Conservation (phyloP, 1,140 invertebrate species). For the Apis laboriosa region DNA sequence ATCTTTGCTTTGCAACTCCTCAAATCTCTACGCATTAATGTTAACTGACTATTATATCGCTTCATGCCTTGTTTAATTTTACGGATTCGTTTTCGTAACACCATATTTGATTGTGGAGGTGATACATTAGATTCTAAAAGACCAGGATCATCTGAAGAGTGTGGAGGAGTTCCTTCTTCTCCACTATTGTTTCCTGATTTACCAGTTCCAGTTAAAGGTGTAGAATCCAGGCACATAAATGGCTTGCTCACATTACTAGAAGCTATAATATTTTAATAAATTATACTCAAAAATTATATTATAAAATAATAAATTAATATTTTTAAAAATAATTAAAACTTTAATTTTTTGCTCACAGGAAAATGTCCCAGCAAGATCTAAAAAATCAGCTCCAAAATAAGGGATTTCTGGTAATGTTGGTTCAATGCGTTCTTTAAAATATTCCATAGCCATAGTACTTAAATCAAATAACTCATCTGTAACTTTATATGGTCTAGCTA, state of each 20-base stretch:
- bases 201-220: slow-evolving; percentile 80
- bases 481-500: slow-evolving; percentile 92
- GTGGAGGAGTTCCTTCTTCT: slow-evolving; percentile 76
- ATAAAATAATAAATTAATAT: not conserved
- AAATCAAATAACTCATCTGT: slow-evolving; percentile 95
- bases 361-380: slow-evolving; percentile 86
- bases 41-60: slow-evolving; percentile 90
- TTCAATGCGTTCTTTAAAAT: slow-evolving; percentile 94
- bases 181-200: slow-evolving; percentile 74
- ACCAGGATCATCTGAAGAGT: slow-evolving; percentile 79
- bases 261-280: slow-evolving; percentile 74
- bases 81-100: slow-evolving; percentile 90
- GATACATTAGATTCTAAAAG: slow-evolving; percentile 83
- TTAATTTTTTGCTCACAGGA: slow-evolving; percentile 81
- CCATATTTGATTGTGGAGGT: slow-evolving; percentile 90
- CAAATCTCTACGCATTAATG: slow-evolving; percentile 88
- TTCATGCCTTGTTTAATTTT: slow-evolving; percentile 95
- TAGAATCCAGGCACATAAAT: slow-evolving; percentile 84
- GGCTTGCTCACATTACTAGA: slow-evolving; percentile 83
- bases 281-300: not conserved
- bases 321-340: not conserved
- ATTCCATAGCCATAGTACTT: slow-evolving; percentile 96
- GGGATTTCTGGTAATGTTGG: slow-evolving; percentile 92
- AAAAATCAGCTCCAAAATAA: slow-evolving; percentile 91
- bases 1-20: slow-evolving; percentile 89